Conservation (phyloP, 2,888 invertebrate genomes). For the Cerceris ruficornis region DNA sequence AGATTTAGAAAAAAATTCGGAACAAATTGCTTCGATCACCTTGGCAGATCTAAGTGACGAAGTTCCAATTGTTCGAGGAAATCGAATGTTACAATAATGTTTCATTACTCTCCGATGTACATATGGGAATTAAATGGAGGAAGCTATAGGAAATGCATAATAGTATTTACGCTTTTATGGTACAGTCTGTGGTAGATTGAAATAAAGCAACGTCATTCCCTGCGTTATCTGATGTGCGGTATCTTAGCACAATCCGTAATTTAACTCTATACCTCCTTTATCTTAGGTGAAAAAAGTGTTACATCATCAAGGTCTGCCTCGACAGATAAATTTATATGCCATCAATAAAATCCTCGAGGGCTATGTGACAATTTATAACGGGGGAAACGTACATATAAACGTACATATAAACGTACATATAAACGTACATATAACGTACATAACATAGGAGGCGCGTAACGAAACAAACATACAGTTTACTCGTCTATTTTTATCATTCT, state of each 20-base stretch:
- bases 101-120: too few relatives aligned
- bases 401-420: neutral
- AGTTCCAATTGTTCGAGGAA: too few relatives aligned
- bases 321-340: constrained; percentile 2
- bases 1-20: too few relatives aligned
- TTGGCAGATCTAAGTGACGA: too few relatives aligned
- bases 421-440: neutral
- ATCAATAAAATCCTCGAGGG: neutral
- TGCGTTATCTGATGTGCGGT: constrained; percentile 1
- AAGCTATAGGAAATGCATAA: too few relatives aligned
- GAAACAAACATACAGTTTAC: too few relatives aligned
- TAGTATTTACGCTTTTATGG: too few relatives aligned
- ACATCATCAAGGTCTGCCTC: constrained; percentile 4
- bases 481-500: too few relatives aligned
- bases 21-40: too few relatives aligned
- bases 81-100: too few relatives aligned
- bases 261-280: neutral
- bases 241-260: neutral
- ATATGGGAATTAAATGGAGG: too few relatives aligned
- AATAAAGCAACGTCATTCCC: constrained; percentile 37
- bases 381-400: neutral
- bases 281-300: constrained; percentile 7
- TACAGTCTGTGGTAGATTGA: neutral
- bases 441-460: too few relatives aligned
- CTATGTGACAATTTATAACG: neutral